A percentile compares a stretch with the other conserved stretches of the same genome.
Evolutionary conservation across 2,797 vertebrate genomes (phyloP).

Genomic region (Centroberyx gerrardi): DNA sequence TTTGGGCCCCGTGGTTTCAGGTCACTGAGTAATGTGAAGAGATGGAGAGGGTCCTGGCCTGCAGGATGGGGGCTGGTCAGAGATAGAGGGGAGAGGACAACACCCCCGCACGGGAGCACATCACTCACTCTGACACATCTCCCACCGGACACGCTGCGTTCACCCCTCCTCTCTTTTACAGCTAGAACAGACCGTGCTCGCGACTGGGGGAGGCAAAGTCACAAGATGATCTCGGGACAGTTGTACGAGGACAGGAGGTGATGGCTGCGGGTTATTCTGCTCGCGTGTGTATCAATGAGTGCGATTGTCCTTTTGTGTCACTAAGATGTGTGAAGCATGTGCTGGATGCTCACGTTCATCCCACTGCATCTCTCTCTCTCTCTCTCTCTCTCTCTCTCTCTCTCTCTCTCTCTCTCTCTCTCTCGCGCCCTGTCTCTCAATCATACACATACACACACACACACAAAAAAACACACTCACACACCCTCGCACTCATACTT

Average conservation of each 20-base stretch:
- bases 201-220: constrained; percentile 55
- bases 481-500: constrained; percentile 4
- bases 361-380: neutral
- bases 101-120: constrained; percentile 65
- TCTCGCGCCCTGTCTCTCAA: too few species aligned
- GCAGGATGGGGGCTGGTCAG: constrained; percentile 62
- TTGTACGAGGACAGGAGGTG: constrained; percentile 24
- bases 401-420: too few species aligned
- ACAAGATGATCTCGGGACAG: constrained; percentile 51
- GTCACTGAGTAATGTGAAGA: constrained; percentile 84
- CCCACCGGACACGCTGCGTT: constrained; percentile 56
- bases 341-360: neutral
- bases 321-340: constrained; percentile 52
- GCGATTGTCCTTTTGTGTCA: constrained; percentile 46
- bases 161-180: constrained; percentile 49
- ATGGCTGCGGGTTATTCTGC: constrained; percentile 43
- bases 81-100: constrained; percentile 69
- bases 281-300: constrained; percentile 32
- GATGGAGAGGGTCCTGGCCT: constrained; percentile 78
- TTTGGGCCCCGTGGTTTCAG: constrained; percentile 83
- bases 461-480: neutral
- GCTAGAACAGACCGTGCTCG: constrained; percentile 50
- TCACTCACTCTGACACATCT: constrained; percentile 77
- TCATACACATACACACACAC: too few species aligned
- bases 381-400: neutral